A percentile compares a stretch with the other conserved stretches of the same genome.
Conservation (phyloP, 2,888 invertebrate genomes). For the Dynastes maya region DNA sequence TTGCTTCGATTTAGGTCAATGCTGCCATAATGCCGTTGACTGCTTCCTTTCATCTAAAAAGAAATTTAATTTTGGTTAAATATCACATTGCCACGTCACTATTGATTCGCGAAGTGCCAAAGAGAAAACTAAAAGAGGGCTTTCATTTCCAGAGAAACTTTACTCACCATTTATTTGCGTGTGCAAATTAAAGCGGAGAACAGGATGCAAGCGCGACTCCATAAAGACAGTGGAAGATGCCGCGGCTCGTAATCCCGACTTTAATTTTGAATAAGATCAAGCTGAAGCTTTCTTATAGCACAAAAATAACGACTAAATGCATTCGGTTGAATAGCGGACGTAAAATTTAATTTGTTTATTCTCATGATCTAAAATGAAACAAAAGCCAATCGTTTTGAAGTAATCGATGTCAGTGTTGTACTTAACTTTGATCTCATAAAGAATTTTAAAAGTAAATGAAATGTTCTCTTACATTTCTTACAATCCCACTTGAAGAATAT, state of each 20-base stretch:
- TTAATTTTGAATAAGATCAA: slow-evolving; percentile 26
- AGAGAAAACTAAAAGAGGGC: neutral
- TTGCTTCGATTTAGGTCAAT: too few species aligned
- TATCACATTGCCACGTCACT: too few species aligned
- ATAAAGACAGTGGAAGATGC: slow-evolving; percentile 19
- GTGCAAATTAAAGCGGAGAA: slow-evolving; percentile 35
- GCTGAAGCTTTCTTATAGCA: neutral
- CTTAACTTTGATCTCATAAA: slow-evolving; percentile 19
- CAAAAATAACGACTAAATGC: slow-evolving; percentile 20
- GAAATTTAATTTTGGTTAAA: too few species aligned
- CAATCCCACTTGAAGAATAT: neutral
- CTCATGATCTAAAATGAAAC: neutral
- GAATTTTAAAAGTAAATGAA: neutral
- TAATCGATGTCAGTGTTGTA: slow-evolving; percentile 3
- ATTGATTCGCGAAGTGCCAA: neutral
- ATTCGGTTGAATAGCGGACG: slow-evolving; percentile 2
- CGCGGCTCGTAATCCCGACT: slow-evolving; percentile 24
- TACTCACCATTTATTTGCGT: slow-evolving; percentile 34
- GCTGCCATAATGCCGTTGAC: too few species aligned
- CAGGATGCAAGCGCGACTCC: slow-evolving; percentile 18
- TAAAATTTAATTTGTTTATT: slow-evolving; percentile 31
- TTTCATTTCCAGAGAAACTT: slow-evolving; percentile 36
- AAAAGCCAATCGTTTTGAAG: slow-evolving; percentile 4
- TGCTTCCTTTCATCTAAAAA: too few species aligned
- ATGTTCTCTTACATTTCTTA: neutral